Evolutionary conservation across 2,888 invertebrate species (phyloP), one percentile per base, ranked within the genome.

Genomic region (Geophilus truncorum): DNA sequence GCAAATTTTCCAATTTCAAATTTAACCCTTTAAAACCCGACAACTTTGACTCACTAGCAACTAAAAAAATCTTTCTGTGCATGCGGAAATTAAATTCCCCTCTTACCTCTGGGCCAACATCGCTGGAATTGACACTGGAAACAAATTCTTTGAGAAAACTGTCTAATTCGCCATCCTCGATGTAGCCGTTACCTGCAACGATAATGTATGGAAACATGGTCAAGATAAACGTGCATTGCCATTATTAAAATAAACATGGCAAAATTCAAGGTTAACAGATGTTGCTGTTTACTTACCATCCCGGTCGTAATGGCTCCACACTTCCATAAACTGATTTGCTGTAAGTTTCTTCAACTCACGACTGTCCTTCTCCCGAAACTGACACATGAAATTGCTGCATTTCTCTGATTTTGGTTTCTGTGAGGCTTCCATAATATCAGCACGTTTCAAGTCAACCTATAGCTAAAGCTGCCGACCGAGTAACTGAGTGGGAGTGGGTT

Each of bases 241-340:
- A 51, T 51, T 51, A n/a, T 51, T 51, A 5, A 57, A 9, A 21
- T 12, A 21, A 18, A 10, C n/a, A n/a, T 9, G 15, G 18, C 25
- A 23, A 57, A 18, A 57, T 57, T 57, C 57, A 57, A 57, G 57
- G 57, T 57, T 57, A 57, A 21, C 57, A 57, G 57, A 57, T 57
- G 57, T 57, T 57, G 4, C 23, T 57, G 23, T 57, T 57, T 18
- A 84, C 92, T 91, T 86, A 96, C 96, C 96, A 86, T 97, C 96
- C 85, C 91, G 91, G 87, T 97, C 96, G 87, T 96, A 97, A 88
- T 96, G 96, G 86, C 94, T 94, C 96, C 96, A 97, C n/a, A 96
- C 95, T 86, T 96, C 95, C 94, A 96, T 95, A 87, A 97, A 96
- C 89, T 96, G 96, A 87, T 94, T 93, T 9, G 96, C 96, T 0